phyloP scores from a whole-genome alignment of 2,888 invertebrate genomes.

The Phymatocera aterrima region DNA sequence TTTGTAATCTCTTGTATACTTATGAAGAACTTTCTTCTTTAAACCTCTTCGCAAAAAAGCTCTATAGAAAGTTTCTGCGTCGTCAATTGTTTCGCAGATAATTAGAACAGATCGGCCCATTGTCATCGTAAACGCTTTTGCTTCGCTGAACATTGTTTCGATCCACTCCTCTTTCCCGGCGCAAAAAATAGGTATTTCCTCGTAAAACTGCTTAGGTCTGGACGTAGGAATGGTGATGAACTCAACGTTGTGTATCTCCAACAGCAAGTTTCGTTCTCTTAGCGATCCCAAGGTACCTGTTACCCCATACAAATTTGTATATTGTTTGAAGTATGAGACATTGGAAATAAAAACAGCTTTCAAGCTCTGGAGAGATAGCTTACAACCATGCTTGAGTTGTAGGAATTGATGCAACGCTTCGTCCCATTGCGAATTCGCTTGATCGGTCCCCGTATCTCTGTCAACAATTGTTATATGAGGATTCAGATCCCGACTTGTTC shows the following conservation, averaged over 20 bases:
- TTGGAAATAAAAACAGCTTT: constrained; percentile 72
- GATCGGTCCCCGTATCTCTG: constrained; percentile 69
- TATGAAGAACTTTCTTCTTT: constrained; percentile 45
- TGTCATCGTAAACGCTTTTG: constrained; percentile 46
- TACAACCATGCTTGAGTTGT: constrained; percentile 70
- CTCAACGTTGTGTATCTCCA: constrained; percentile 61
- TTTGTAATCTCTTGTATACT: constrained; percentile 53
- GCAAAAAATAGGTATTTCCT: constrained; percentile 55
- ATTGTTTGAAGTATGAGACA: constrained; percentile 62
- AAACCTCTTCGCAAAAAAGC: constrained; percentile 45
- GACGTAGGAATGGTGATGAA: constrained; percentile 66
- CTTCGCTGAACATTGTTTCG: constrained; percentile 48
- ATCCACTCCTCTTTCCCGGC: constrained; percentile 48
- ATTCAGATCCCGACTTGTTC: constrained; percentile 46
- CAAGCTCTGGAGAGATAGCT: constrained; percentile 63
- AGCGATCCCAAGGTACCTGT: constrained; percentile 70
- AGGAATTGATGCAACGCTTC: constrained; percentile 72
- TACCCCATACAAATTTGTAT: constrained; percentile 66
- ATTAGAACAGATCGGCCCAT: constrained; percentile 61
- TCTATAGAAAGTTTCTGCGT: constrained; percentile 53
- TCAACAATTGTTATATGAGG: constrained; percentile 64
- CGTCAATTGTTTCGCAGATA: constrained; percentile 52
- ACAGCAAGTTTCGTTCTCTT: constrained; percentile 63
- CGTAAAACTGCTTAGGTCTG: constrained; percentile 59
- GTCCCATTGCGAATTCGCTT: constrained; percentile 68